Evolutionary conservation across 2,888 invertebrate species (phyloP).

Genomic region (Acleris holmiana): DNA sequence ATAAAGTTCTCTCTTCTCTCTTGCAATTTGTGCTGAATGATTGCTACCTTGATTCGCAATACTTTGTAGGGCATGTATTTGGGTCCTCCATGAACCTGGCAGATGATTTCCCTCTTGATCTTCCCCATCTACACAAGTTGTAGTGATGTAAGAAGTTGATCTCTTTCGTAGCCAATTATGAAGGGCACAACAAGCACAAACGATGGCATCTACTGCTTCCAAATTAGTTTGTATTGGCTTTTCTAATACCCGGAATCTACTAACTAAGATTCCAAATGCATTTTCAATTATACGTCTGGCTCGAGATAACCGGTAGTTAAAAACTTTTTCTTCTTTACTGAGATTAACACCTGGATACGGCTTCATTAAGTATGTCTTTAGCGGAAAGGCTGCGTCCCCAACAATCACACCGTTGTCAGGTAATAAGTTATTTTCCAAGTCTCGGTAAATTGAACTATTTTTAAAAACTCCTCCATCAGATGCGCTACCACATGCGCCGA

Average conservation of each 20-base stretch:
- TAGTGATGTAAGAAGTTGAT: constrained; percentile 10
- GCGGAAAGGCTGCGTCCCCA: constrained; percentile 2
- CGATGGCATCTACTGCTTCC: constrained; percentile 3
- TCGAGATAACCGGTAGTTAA: not conserved
- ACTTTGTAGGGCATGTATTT: too few relatives aligned
- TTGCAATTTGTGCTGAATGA: too few relatives aligned
- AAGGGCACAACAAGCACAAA: constrained; percentile 13
- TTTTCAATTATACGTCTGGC: constrained; percentile 1
- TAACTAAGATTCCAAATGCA: constrained; percentile 6
- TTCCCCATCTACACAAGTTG: constrained; percentile 10
- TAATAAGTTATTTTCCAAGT: too few relatives aligned
- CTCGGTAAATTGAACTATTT: too few relatives aligned
- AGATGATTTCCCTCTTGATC: constrained; percentile 1
- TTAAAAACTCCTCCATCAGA: too few relatives aligned
- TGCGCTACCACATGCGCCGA: not conserved
- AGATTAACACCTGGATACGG: too few relatives aligned
- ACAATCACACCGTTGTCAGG: not conserved
- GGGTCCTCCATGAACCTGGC: not conserved
- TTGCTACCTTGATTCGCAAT: too few relatives aligned
- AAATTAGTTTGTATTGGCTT: constrained; percentile 4
- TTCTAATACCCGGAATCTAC: constrained; percentile 2
- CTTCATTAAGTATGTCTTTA: constrained; percentile 15
- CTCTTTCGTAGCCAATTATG: constrained; percentile 15
- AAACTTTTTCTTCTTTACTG: too few relatives aligned
- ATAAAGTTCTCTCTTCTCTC: too few relatives aligned